Evolutionary conservation across 1,140 invertebrate genomes (phyloP), one percentile per base, ranked within the genome.

Genomic region (Diprion similis): DNA sequence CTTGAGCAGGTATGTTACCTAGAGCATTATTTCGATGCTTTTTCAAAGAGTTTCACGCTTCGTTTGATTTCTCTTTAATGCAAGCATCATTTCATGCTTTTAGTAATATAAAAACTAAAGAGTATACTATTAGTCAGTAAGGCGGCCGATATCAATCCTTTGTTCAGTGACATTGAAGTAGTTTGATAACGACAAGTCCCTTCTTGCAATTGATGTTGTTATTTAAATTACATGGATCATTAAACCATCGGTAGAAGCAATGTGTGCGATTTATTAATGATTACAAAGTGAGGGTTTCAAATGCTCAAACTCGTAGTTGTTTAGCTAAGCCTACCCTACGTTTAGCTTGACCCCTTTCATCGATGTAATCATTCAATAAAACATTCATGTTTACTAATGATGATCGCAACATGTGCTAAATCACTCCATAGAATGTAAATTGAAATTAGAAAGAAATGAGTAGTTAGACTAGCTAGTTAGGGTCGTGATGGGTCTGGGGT

Each of bases 401-500:
- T 37, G 24, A 37, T 48, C 69, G 59, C 46, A 71, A 64, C 70
- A 66, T 66, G 47, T 17, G 66, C 65, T 66, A n/a, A 72, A 72
- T 17, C 66, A 17, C 64, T 72, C 10, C n/a, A 73, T 59, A 59
- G n/a, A 59, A 59, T 59, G n/a, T 59, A 15, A 59, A 15, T 59
- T 59, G 51, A 17, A 59, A 59, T 59, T 59, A 59, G 68, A 70
- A 71, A 64, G 45, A 73, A 73, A 37, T 37, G 24, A 47, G 70
- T 73, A 76, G 73, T 66, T 75, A 69, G 59, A 45, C 46, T 67
- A 73, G 67, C 68, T n/a, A 73, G 64, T 46, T 76, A 72, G 70
- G 70, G 3, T 75, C 74, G 68, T 75, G 78, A 79, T 72, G 78
- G 81, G 83, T 77, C 79, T 87, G 85, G 85, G 81, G 75, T 84